Evolutionary conservation across 2,113 vertebrate species (phyloP).

Genomic region (Trichomycterus rosablanca): DNA sequence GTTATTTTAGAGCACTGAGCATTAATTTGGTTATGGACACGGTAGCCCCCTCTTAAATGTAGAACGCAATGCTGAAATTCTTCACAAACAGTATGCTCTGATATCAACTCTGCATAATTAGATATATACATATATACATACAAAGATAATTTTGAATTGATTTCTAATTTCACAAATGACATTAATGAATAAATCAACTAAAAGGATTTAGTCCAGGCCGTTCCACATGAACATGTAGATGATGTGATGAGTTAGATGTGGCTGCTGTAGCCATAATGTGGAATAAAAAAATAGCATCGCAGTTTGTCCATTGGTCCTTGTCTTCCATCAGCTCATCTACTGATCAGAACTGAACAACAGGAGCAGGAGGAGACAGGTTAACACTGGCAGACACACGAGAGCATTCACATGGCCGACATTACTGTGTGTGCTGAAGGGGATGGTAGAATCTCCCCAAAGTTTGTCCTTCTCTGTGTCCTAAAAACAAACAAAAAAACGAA

Average conservation of each 20-base stretch:
- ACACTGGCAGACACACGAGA: constrained; percentile 40
- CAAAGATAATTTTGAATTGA: constrained; percentile 37
- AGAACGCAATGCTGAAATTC: constrained; percentile 41
- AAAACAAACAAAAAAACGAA: constrained; percentile 31
- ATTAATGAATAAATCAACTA: no score
- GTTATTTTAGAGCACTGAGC: constrained; percentile 34
- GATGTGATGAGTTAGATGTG: background rate
- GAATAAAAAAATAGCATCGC: constrained; percentile 23
- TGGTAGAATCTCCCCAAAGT: constrained; percentile 56
- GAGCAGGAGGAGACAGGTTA: constrained; percentile 48
- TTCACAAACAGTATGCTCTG: constrained; percentile 50
- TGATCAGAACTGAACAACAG: constrained; percentile 49
- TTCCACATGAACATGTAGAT: no score
- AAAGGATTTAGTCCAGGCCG: background rate
- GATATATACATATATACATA: constrained; percentile 61
- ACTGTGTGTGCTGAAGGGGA: constrained; percentile 56
- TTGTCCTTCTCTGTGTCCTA: constrained; percentile 62
- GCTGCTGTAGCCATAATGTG: constrained; percentile 9
- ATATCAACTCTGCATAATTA: constrained; percentile 46
- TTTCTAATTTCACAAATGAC: background rate
- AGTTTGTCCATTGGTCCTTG: constrained; percentile 18
- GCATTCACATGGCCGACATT: constrained; percentile 48
- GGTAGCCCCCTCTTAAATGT: no score
- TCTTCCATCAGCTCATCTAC: constrained; percentile 49
- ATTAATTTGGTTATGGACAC: constrained; percentile 39